Conservation (phyloP, 2,113 vertebrate species). For the Buteo buteo region DNA sequence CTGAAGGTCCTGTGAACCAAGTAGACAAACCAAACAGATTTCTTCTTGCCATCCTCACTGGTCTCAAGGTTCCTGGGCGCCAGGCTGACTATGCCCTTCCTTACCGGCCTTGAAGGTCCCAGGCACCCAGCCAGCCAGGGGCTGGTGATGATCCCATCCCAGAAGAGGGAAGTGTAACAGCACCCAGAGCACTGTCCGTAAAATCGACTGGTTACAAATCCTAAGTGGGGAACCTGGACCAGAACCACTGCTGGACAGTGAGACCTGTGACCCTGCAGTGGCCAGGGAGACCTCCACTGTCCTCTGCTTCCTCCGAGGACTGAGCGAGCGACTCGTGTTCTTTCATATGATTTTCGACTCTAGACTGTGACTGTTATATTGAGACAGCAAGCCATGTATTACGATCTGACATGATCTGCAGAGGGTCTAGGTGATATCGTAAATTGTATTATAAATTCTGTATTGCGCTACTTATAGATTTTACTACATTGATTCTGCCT, state of each 20-base stretch:
- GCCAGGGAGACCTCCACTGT: not conserved
- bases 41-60: not conserved
- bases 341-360: not conserved
- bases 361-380: not conserved
- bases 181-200: not conserved
- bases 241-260: not conserved
- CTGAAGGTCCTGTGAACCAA: not conserved
- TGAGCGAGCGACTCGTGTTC: not conserved
- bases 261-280: rapidly evolving
- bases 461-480: not conserved
- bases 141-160: not conserved
- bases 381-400: not conserved
- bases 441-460: not conserved
- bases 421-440: not conserved
- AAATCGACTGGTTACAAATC: not conserved
- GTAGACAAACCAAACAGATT: not conserved
- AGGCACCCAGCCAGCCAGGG: not conserved
- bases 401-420: not conserved
- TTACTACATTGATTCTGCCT: not conserved
- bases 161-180: not conserved
- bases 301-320: not conserved
- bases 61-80: not conserved
- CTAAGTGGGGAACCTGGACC: not conserved
- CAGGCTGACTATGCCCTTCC: not conserved
- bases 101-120: not conserved